phyloP scores from a whole-genome alignment of 2,113 vertebrate species.

The Anser cygnoides region DNA sequence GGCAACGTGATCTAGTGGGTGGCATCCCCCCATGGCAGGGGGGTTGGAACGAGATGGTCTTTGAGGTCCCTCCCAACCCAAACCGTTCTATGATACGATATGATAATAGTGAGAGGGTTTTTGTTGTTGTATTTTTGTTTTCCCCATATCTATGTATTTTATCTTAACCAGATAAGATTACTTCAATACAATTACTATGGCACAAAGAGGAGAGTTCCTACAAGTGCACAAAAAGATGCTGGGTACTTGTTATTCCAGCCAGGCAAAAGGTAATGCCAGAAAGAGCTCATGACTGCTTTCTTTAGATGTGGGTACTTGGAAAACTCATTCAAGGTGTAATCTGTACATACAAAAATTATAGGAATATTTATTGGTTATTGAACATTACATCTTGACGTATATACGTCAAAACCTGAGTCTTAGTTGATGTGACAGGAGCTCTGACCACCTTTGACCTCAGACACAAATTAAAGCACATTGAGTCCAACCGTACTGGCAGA shows the following conservation, averaged over 20 bases:
- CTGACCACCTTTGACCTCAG: not conserved
- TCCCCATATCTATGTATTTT: not conserved
- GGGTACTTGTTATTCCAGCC: not conserved
- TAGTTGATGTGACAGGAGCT: not conserved
- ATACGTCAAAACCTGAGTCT: not conserved
- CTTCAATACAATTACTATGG: not conserved
- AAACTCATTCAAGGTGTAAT: not conserved
- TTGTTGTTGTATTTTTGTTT: not conserved
- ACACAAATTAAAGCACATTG: not conserved
- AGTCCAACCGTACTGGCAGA: not conserved
- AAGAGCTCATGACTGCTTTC: fast-evolving
- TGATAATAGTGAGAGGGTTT: not conserved
- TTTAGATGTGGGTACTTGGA: not conserved
- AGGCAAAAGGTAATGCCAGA: not conserved
- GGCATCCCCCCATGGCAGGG: no score
- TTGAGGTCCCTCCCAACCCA: no score
- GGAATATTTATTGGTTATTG: not conserved
- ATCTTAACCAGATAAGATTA: not conserved
- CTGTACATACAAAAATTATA: not conserved
- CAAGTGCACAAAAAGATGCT: not conserved
- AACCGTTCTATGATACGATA: not conserved
- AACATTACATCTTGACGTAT: not conserved
- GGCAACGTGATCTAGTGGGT: no score
- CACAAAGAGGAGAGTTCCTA: not conserved
- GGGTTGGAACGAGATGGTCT: no score